Base-by-base conservation (phyloP, 2,113 vertebrate species). In the Lampris megalopsis region DNA sequence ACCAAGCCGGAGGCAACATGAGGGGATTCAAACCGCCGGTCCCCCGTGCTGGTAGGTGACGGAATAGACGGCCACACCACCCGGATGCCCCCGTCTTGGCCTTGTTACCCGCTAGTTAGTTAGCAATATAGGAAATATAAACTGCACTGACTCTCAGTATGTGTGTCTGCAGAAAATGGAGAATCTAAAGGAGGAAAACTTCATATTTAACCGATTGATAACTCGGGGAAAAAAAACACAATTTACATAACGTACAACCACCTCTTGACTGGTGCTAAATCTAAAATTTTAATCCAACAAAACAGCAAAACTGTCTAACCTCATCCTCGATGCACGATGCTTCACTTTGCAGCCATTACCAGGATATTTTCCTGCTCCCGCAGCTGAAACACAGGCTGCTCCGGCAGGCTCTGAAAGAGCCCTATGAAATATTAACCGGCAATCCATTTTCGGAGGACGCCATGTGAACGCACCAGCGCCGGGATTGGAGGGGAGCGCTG, bases 381-480 rank as follows among this genome's bases (percentile, higher is more conserved):
- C 83, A 59, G 73, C 83, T 82, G 82, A 70, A 90, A 86, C 80
- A 83, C 61, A 86, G 78, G 59, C 45, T 10, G 45, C 73, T 77
- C 77, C 47, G 59, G 74, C 85, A 80, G 85, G 71, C 90, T 6
- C 86, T 86, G 77, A 86, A 86, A 80, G 85, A 86, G 13, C 58
- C 74, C 69, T 66, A 89, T 93, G 73, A 93, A 94, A 92, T 92
- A 93, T 94, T 92, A 84, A 94, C 89, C 69, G 76, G 82, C 80
- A 73, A 87, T 86, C 86, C 89, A 88, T 89, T 92, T 94, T 75
- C 84, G 81, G 70, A 87, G 79, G 37, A 71, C 74, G 84, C 82
- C 86, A 84, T 75, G 91, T 88, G 84, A 82, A 74, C 80, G 83
- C 76, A 80, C 77, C 88, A 86, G 88, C 79, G 86, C 80, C 79